Percentiles rank a stretch among this genome's conserved stretches.
These are phyloP conservation scores for Umimayanthus chanpuru DNA, from an alignment of 92 coral and sea anemone genomes.

Conservation along the genomic window DNA sequence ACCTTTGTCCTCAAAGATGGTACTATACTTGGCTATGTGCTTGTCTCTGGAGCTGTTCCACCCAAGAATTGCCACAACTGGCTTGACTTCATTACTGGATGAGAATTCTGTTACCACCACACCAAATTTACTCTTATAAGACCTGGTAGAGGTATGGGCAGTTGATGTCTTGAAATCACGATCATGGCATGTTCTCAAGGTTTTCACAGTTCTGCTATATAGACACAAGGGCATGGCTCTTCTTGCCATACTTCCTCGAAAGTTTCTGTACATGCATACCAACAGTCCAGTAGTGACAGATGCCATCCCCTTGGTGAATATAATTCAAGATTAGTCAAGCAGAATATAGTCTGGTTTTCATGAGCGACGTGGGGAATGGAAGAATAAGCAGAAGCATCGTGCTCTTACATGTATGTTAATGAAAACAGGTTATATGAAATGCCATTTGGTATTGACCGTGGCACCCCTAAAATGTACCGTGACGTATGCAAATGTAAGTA, in stretches of 20 bases:
- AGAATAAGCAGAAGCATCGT: no score
- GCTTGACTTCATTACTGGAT: constrained; percentile 40
- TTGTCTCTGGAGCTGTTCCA: constrained; percentile 90
- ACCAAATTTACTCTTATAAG: constrained; percentile 58
- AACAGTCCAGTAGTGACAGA: not conserved
- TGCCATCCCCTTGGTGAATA: not conserved
- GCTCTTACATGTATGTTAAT: no score
- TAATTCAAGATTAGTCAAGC: not conserved
- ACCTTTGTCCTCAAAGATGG: constrained; percentile 75
- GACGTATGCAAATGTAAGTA: no score
- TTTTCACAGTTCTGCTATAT: not conserved
- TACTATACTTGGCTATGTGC: constrained; percentile 81
- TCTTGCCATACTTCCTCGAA: not conserved
- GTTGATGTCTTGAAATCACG: not conserved
- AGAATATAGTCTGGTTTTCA: no score
- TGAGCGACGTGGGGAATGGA: no score
- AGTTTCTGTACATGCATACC: not conserved
- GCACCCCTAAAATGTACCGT: no score
- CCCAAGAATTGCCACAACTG: constrained; percentile 89
- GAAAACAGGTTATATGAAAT: no score
- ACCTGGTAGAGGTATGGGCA: not conserved
- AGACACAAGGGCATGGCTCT: not conserved
- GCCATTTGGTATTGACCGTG: no score
- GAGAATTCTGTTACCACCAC: constrained; percentile 57
- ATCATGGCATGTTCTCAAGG: not conserved